Evolutionary conservation across 2,113 vertebrate genomes (phyloP), one percentile per base, ranked within the genome.

Genomic region (Oxyura jamaicensis): DNA sequence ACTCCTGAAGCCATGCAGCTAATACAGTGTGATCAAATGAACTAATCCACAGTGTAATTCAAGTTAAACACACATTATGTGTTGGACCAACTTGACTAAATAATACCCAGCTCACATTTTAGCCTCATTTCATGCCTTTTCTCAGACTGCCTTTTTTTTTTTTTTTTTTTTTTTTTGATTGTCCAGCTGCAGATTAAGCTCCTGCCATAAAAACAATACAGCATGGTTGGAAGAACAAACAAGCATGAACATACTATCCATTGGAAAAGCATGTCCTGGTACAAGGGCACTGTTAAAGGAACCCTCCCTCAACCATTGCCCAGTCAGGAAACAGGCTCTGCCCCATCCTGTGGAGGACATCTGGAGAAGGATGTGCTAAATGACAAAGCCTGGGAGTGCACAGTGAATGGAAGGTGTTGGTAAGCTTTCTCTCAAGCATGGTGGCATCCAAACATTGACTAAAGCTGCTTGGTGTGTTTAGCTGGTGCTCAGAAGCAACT

Each of bases 21-120:
- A 36, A 88, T 93, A 79, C 62, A 90, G 67, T 3, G 35, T 10
- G 1, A 90, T 79, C 89, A 72, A 2, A 12, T 66, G 16, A 44
- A 59, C 72, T 91, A 91, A 91, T 80, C 79, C 59, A 25, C n/a
- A 22, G 33, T 26, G 33, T 81, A 94, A 96, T 83, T 91, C 82
- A 75, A 67, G 56, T 62, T 94, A 95, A 93, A 94, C 11, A 72
- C 85, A 42, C 0, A 88, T 95, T 85, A 91, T 55, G 77, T 15
- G 83, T 3, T 2, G 42, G 73, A 88, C 91, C 92, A 96, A 59
- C 48, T 59, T 33, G 1, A 60, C 76, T 88, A 19, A 91, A 67
- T 67, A 93, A 86, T 83, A 41, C 46, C 42, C 39, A 60, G 73
- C 41, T 68, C 11, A 7, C 35, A 67, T 59, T 66, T 71, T 7